Evolutionary conservation across 1,140 invertebrate genomes (phyloP).

Genomic region (Drosophila repletoides): DNA sequence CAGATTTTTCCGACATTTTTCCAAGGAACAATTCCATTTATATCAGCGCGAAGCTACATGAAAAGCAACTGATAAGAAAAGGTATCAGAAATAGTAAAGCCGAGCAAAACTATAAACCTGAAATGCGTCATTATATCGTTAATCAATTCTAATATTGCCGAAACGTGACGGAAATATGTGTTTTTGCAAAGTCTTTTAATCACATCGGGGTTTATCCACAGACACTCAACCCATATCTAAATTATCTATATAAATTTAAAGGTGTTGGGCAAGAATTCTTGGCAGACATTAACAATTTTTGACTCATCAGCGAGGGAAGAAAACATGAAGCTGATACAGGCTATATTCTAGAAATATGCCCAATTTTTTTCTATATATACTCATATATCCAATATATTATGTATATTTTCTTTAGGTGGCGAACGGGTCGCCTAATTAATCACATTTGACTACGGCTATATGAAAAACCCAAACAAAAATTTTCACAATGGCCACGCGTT

Average conservation of each 20-base stretch:
- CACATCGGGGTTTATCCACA: constrained; percentile 8
- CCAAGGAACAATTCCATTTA: too few species aligned
- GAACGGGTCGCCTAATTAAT: constrained; percentile 33
- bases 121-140: constrained; percentile 11
- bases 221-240: neutral
- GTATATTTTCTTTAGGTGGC: neutral
- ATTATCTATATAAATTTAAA: neutral
- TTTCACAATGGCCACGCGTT: constrained; percentile 33
- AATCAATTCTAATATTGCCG: neutral
- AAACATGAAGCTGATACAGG: constrained; percentile 28
- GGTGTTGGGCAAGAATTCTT: constrained; percentile 33
- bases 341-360: constrained; percentile 44
- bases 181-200: constrained; percentile 18
- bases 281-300: constrained; percentile 22
- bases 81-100: neutral
- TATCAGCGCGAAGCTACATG: too few species aligned
- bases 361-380: constrained; percentile 24
- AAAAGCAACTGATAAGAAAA: too few species aligned
- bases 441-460: constrained; percentile 28
- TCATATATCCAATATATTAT: neutral
- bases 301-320: constrained; percentile 3
- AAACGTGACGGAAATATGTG: constrained; percentile 38
- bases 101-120: constrained; percentile 4
- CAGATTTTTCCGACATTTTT: too few species aligned
- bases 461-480: constrained; percentile 23